Conservation (phyloP, 2,888 invertebrate species). For the Drosophila falleni region DNA sequence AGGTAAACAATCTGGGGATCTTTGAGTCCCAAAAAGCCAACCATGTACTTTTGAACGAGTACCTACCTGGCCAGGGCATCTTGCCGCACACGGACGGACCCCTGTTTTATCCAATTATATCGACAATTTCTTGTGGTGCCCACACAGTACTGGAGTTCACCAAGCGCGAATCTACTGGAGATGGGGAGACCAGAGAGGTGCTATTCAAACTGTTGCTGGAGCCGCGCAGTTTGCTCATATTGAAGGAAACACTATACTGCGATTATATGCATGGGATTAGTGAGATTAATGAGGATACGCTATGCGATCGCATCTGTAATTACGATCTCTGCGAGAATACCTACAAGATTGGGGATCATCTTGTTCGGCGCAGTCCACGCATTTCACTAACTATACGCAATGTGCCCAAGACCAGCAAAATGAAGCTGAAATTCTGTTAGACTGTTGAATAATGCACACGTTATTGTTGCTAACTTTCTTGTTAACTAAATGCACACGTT, state of each 20-base stretch:
- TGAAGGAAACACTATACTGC: slow-evolving; percentile 93
- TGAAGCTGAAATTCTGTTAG: slow-evolving; percentile 88
- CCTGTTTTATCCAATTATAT: slow-evolving; percentile 95
- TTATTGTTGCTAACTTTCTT: slow-evolving; percentile 31
- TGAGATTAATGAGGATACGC: slow-evolving; percentile 89
- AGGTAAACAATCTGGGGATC: slow-evolving; percentile 88
- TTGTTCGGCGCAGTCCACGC: slow-evolving; percentile 91
- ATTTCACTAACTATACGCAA: slow-evolving; percentile 96
- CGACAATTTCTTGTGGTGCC: slow-evolving; percentile 96
- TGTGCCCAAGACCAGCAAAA: slow-evolving; percentile 94
- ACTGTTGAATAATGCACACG: slow-evolving; percentile 27
- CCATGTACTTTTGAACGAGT: slow-evolving; percentile 98
- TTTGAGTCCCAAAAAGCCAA: slow-evolving; percentile 92
- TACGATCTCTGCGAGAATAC: slow-evolving; percentile 88
- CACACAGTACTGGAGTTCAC: slow-evolving; percentile 95
- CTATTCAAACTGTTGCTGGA: slow-evolving; percentile 93
- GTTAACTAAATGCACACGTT: slow-evolving; percentile 48
- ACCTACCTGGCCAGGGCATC: slow-evolving; percentile 96
- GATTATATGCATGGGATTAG: slow-evolving; percentile 95
- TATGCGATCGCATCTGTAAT: slow-evolving; percentile 88
- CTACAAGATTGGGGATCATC: slow-evolving; percentile 87
- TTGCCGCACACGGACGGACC: slow-evolving; percentile 99
- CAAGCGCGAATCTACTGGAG: slow-evolving; percentile 59
- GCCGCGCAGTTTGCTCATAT: slow-evolving; percentile 94
- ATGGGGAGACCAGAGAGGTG: slow-evolving; percentile 67